Conservation (phyloP, 2,113 vertebrate genomes). For the Myrmophylax atrothorax region DNA sequence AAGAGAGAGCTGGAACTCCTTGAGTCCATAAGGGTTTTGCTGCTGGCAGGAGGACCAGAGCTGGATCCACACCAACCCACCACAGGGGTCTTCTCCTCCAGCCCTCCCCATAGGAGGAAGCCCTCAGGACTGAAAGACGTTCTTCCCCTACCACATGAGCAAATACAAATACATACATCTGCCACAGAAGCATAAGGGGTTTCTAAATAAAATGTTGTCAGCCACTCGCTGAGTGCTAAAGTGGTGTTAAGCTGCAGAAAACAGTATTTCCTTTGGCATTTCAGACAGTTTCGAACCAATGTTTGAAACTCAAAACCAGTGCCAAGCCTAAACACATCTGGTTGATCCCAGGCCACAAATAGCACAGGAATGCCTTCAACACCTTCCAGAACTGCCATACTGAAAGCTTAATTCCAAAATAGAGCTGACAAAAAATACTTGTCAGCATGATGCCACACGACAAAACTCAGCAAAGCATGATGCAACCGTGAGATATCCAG, state of each 20-base stretch:
- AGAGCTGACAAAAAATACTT: conserved; percentile 85
- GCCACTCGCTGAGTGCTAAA: conserved; percentile 77
- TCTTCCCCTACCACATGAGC: not conserved
- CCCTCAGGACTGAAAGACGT: not conserved
- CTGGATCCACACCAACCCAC: not conserved
- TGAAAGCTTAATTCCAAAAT: conserved; percentile 89
- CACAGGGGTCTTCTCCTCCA: not conserved
- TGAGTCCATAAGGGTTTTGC: not conserved
- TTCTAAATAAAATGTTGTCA: conserved; percentile 77
- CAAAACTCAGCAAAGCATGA: conserved; percentile 82
- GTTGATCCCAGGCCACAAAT: conserved; percentile 89
- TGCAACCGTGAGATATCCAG: conserved; percentile 76
- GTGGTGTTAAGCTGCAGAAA: conserved; percentile 76
- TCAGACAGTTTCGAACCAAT: conserved; percentile 77
- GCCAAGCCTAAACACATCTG: conserved; percentile 86
- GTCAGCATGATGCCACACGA: conserved; percentile 78
- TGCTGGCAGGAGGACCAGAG: not conserved
- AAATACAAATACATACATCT: conserved; percentile 59
- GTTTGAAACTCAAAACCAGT: conserved; percentile 81
- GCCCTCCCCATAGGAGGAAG: not conserved
- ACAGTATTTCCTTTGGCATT: conserved; percentile 82
- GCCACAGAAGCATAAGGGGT: conserved; percentile 61
- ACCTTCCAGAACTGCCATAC: conserved; percentile 88
- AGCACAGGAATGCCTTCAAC: conserved; percentile 88
- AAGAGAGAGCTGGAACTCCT: fast-evolving